Conservation (phyloP, 2,888 invertebrate genomes). For the Leucania comma region DNA sequence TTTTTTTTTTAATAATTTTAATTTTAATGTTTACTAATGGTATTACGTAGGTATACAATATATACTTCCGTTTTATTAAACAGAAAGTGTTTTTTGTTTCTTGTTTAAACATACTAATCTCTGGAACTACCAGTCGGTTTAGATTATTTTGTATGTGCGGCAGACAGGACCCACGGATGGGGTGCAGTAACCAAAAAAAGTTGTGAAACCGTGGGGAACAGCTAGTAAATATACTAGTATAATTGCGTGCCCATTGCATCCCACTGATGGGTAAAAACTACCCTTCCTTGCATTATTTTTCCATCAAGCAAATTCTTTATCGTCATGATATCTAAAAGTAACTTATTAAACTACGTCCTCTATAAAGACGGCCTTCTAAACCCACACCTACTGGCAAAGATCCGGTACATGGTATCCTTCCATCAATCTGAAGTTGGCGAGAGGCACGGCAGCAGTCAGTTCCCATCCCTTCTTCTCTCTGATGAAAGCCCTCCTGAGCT, state of each 20-base stretch:
- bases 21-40: too few relatives aligned
- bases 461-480: constrained; percentile 95
- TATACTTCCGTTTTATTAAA: too few relatives aligned
- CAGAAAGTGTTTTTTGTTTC: too few relatives aligned
- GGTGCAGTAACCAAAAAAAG: too few relatives aligned
- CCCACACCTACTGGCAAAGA: constrained; percentile 93
- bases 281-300: background rate
- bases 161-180: too few relatives aligned
- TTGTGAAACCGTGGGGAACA: too few relatives aligned
- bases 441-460: constrained; percentile 96
- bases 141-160: too few relatives aligned
- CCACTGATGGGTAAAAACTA: background rate
- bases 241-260: background rate
- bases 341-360: background rate
- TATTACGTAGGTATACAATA: too few relatives aligned
- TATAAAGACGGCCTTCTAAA: background rate
- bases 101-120: too few relatives aligned
- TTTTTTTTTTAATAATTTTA: too few relatives aligned
- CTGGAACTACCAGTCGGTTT: too few relatives aligned
- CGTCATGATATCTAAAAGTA: background rate
- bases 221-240: too few relatives aligned
- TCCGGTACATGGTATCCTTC: constrained; percentile 98
- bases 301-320: background rate
- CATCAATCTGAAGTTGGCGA: constrained; percentile 96
- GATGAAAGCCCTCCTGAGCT: constrained; percentile 94